Conservation (phyloP, 1,140 invertebrate genomes). For the Thaumatotibia leucotreta region DNA sequence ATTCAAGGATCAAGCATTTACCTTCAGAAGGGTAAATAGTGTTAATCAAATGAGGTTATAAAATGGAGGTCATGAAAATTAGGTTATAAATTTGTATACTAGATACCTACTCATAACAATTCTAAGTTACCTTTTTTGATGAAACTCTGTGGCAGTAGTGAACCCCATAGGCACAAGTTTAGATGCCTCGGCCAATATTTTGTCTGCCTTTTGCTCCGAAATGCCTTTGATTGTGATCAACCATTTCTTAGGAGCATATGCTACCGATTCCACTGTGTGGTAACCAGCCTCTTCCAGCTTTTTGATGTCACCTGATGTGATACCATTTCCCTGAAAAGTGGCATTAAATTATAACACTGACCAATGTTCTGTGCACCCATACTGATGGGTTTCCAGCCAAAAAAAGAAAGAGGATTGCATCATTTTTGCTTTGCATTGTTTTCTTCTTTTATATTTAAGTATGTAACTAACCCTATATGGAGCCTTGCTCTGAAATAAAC, state of each 20-base stretch:
- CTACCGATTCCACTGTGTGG: constrained; percentile 96
- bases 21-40: no score
- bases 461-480: no score
- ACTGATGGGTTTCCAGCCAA: not conserved
- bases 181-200: constrained; percentile 92
- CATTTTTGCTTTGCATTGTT: no score
- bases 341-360: constrained; percentile 15
- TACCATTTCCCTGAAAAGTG: constrained; percentile 85
- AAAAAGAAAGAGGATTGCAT: no score
- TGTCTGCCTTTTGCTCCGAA: constrained; percentile 98
- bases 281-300: constrained; percentile 96
- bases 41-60: no score
- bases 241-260: constrained; percentile 95
- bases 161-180: constrained; percentile 99
- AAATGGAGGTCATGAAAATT: no score
- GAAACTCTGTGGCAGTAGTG: constrained; percentile 97
- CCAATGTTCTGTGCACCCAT: no score
- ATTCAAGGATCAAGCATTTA: no score
- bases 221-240: constrained; percentile 96
- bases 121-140: constrained; percentile 92
- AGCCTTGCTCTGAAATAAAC: no score
- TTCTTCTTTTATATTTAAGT: no score
- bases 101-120: no score
- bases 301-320: constrained; percentile 93
- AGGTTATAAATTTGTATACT: no score